A percentile compares a stretch with the other conserved stretches of the same genome.
phyloP scores from a whole-genome alignment of 2,888 invertebrate genomes.

The Platerodrilus igneus region DNA sequence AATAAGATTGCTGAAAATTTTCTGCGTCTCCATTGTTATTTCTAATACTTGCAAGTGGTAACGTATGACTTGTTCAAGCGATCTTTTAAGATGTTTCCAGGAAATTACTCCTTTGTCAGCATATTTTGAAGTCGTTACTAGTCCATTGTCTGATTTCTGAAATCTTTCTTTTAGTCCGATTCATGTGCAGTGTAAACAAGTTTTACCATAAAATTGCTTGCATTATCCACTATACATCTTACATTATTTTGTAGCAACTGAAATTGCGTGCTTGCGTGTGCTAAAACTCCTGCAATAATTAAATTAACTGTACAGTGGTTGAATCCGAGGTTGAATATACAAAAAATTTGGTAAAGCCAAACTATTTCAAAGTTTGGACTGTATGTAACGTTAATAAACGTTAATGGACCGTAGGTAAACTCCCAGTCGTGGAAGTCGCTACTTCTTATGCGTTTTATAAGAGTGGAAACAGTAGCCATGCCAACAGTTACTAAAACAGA shows the following conservation, averaged over 20 bases:
- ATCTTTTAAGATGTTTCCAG: slow-evolving; percentile 11
- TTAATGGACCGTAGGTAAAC: slow-evolving; percentile 13
- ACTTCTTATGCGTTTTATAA: slow-evolving; percentile 9
- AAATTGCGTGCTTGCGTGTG: slow-evolving; percentile 13
- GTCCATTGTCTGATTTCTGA: not conserved
- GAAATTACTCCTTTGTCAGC: slow-evolving; percentile 9
- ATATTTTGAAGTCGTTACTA: too few relatives aligned
- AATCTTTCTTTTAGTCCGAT: too few relatives aligned
- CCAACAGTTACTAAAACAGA: slow-evolving; percentile 7
- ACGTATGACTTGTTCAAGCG: slow-evolving; percentile 1
- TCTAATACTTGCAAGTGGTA: slow-evolving; percentile 10
- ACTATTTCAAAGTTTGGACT: slow-evolving; percentile 16
- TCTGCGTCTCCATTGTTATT: slow-evolving; percentile 5
- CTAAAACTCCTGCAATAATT: slow-evolving; percentile 13
- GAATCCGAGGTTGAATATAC: slow-evolving; percentile 8
- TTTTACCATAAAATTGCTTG: slow-evolving; percentile 8
- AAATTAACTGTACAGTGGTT: slow-evolving; percentile 9
- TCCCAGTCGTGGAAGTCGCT: slow-evolving; percentile 14
- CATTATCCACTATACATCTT: slow-evolving; percentile 12
- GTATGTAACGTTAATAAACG: slow-evolving; percentile 10
- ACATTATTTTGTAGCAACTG: slow-evolving; percentile 14
- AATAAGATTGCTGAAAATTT: slow-evolving; percentile 6
- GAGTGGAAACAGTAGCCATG: slow-evolving; percentile 6
- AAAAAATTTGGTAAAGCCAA: slow-evolving; percentile 9
- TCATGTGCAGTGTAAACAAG: too few relatives aligned